Base-by-base conservation (phyloP, 2,888 invertebrate species). In the Dasysyrphus tricinctus region DNA sequence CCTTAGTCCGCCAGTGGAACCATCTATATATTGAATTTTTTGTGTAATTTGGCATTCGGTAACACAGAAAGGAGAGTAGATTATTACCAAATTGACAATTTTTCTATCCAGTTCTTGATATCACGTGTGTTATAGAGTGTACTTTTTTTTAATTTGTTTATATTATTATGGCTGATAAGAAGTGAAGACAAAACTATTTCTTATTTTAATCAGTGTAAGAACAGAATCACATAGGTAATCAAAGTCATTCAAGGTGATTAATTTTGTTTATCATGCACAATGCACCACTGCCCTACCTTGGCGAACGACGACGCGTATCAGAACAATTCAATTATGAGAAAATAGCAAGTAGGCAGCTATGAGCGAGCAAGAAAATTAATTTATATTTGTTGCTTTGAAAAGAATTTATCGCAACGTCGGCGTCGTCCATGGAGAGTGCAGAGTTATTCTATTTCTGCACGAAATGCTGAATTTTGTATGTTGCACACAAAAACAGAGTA, bases 301-400 rank as follows among this genome's bases (percentile, higher is more conserved):
- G 19, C 19, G 5, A n/a, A n/a, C n/a, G n/a, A n/a, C n/a, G 2
- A 1, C 2, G 24, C 12, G 7, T 85, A 85, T 85, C 84, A 85
- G 67, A 80, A 67, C 80, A 73, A 80, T 85, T 80, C 84, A 85
- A 85, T 85, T 85, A 85, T 80, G 80, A 85, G 67, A 76, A 80
- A 44, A 44, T 7, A 44, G 47, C 80, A 77, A 44, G 7, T n/a
- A 7, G n/a, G n/a, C n/a, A n/a, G 61, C 80, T 44, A 47, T 42
- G 61, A 19, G 44, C 29, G 47, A 69, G 49, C 73, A 74, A 47
- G 49, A 80, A 61, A 32, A 57, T 75, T 65, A 34, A 75, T 84
- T 80, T 84, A 84, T 84, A 80, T n/a, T n/a, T 54, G 65, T 80
- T 75, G 75, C 59, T 51, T 65, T 47, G 16, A 42, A 63, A 47